Evolutionary conservation across 2,888 invertebrate genomes (phyloP), one percentile per base, ranked within the genome.

Genomic region (Vanessa cardui): DNA sequence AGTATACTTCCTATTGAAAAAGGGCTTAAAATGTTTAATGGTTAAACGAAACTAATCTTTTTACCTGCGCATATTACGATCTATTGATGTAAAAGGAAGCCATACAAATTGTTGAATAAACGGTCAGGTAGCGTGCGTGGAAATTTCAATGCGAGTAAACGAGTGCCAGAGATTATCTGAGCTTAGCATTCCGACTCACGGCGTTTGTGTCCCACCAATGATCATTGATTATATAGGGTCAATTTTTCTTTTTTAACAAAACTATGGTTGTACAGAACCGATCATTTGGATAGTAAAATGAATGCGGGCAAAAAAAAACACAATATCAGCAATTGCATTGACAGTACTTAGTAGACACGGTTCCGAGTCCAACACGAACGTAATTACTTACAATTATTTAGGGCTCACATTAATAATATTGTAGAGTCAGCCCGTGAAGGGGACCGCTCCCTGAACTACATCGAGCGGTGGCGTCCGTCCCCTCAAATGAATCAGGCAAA

Each of bases 91-190:
- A 78, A 80, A 80, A 83, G 81, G 89, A 89, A 90, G 83, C 87
- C 87, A 87, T 88, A 87, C 84, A 87, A 86, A 78, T 80, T 79
- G 81, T 85, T 84, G 82, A 85, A 86, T 84, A 85, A 82, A 82
- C 83, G 83, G 81, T 85, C 90, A 91, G 91, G 90, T 90, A 91
- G 88, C 86, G 85, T 88, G 87, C 86, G 72, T 77, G 87, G 89
- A 88, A 87, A 89, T 88, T 87, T 86, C 83, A 86, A 89, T 87
- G 85, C 85, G 81, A 71, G 71, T 73, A 72, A 73, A 75, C 71
- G 66, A 85, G 78, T 76, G 80, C 76, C 75, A 76, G 78, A 87
- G 92, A 91, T 92, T 85, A 92, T 90, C 90, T 84, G 80, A 80
- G 89, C 89, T 92, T 92, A 90, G 91, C 84, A 92, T 92, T 92